These are phyloP conservation scores for Eristalis pertinax DNA, from an alignment of 2,888 invertebrate genomes.

Conservation along the genomic window DNA sequence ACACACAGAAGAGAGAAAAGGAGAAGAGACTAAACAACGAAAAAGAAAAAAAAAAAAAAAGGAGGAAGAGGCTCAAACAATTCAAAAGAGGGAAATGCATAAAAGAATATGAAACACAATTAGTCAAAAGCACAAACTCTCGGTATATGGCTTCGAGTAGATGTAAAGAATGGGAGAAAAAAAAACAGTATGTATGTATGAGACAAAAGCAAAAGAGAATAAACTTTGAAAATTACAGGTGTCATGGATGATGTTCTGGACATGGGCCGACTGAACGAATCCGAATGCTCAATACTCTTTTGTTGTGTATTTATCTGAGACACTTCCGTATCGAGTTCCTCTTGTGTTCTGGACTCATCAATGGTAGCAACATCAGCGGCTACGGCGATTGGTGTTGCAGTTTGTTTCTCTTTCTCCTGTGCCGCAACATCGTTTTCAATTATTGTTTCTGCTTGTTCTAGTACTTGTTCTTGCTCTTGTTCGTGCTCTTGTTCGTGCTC, in stretches of 20 bases:
- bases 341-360: constrained; percentile 79
- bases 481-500: too few species aligned
- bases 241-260: constrained; percentile 82
- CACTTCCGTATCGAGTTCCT: constrained; percentile 81
- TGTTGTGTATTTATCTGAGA: constrained; percentile 82
- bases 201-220: constrained; percentile 50
- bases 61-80: constrained; percentile 12
- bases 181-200: constrained; percentile 15
- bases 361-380: constrained; percentile 66
- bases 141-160: constrained; percentile 21
- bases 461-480: too few species aligned
- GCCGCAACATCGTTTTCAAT: constrained; percentile 66
- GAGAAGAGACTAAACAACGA: constrained; percentile 27
- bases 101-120: constrained; percentile 36
- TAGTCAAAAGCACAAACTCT: constrained; percentile 42
- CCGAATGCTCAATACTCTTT: constrained; percentile 78
- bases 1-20: constrained; percentile 27
- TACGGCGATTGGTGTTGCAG: constrained; percentile 45
- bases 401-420: neutral
- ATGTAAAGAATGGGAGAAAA: too few species aligned
- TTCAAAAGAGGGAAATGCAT: constrained; percentile 24
- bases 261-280: constrained; percentile 81
- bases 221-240: constrained; percentile 79
- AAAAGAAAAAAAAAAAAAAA: too few species aligned
- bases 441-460: constrained; percentile 37